Base-by-base conservation (phyloP, 2,888 invertebrate genomes). In the Callinectes sapidus region DNA sequence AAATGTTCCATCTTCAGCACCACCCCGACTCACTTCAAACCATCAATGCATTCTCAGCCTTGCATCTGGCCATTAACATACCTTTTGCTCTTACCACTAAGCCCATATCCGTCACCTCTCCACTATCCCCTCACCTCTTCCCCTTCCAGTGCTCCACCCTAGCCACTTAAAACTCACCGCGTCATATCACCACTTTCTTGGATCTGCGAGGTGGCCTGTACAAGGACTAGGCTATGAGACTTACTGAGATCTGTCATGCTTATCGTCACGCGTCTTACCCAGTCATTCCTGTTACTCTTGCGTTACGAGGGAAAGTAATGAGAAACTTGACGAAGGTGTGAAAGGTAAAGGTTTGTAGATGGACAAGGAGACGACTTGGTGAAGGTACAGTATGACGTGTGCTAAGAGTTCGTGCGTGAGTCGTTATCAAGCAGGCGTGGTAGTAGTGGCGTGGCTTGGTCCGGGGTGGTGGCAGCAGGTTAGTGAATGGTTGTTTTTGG, bases 401-500 rank as follows among this genome's bases (percentile, higher is more conserved):
- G 61, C 23, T 61, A 61, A 71, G 71, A 13, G 28, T 28, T 71
- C 6, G 48, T 8, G 48, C 48, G 48, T 48, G 48, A 48, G 48
- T 5, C 48, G 48, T 48, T 48, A 48, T 48, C 48, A 48, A 48
- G 32, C 13, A 13, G 28, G 71, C n/a, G 71, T n/a, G 71, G 71
- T 77, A 77, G 18, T 61, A 77, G 18, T 61, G 61, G 61, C 71
- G n/a, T 10, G 71, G 71, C 23, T 71, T 71, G 28, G 28, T 71
- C 23, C 2, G 61, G 18, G 18, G 71, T 71, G 28, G 71, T 71
- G 71, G 71, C 28, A 5, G 71, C 71, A 71, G 71, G 71, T 71
- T 71, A 28, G 71, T 71, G 71, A 71, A 71, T 71, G 71, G 71
- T 71, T 71, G 71, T 71, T 71, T 71, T 71, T 71, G 71, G 71